phyloP scores from a whole-genome alignment of 2,113 vertebrate genomes.

The Aptenodytes patagonicus region DNA sequence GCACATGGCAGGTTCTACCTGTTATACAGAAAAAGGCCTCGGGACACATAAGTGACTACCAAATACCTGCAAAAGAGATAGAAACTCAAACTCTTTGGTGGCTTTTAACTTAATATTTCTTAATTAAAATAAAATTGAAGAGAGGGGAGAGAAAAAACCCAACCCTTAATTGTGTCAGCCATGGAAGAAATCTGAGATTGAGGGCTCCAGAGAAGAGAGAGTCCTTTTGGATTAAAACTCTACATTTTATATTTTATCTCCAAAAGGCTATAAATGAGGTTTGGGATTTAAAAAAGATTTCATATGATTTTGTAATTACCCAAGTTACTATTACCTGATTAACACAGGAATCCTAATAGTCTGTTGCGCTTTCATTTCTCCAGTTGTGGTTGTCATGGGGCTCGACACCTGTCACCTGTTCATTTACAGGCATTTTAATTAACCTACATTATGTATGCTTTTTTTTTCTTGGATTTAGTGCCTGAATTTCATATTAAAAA shows the following conservation, averaged over 20 bases:
- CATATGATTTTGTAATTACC: conserved; percentile 81
- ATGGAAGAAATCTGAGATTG: conserved; percentile 54
- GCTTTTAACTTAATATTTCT: conserved; percentile 70
- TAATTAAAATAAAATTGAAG: conserved; percentile 75
- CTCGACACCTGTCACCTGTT: conserved; percentile 80
- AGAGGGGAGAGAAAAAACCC: background rate
- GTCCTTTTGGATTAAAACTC: conserved; percentile 74
- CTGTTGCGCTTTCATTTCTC: conserved; percentile 68
- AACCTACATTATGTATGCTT: conserved; percentile 78
- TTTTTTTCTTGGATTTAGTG: conserved; percentile 69
- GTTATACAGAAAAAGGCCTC: background rate
- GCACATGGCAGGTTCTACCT: conserved; percentile 8
- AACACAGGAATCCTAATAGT: conserved; percentile 77
- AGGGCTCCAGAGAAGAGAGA: conserved; percentile 58
- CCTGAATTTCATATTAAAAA: conserved; percentile 75
- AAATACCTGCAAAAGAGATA: conserved; percentile 49
- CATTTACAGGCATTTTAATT: conserved; percentile 81
- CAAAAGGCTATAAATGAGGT: conserved; percentile 77
- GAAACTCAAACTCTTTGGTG: conserved; percentile 24
- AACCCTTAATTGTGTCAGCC: conserved; percentile 58
- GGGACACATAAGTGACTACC: conserved; percentile 32
- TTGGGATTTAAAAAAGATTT: conserved; percentile 79
- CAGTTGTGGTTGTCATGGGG: conserved; percentile 74
- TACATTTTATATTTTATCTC: conserved; percentile 70
- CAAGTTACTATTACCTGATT: conserved; percentile 81